phyloP scores from a whole-genome alignment of 2,888 invertebrate genomes.

The Dryadula phaetusa region DNA sequence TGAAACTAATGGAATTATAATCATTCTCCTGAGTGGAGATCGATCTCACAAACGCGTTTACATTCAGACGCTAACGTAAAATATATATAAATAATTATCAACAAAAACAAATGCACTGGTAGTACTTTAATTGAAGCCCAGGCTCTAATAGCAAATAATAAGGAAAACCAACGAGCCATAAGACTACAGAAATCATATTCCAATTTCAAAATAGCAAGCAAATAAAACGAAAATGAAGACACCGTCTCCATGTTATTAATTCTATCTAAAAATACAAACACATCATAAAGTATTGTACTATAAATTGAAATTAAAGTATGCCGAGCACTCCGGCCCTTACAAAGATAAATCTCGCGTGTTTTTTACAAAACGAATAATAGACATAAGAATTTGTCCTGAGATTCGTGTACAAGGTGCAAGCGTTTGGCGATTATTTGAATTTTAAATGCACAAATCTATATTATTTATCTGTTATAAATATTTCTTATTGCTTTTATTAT shows the following conservation, averaged over 20 bases:
- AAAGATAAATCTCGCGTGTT: slow-evolving; percentile 74
- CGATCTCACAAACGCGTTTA: too few relatives aligned
- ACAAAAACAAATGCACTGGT: too few relatives aligned
- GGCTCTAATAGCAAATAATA: background rate
- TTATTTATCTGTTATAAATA: too few relatives aligned
- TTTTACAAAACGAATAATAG: slow-evolving; percentile 74
- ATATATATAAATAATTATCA: too few relatives aligned
- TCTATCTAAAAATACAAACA: slow-evolving; percentile 64
- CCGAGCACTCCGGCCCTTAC: slow-evolving; percentile 65
- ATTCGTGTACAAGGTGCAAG: slow-evolving; percentile 55
- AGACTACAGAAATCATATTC: background rate
- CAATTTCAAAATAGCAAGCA: slow-evolving; percentile 7
- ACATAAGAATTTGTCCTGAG: slow-evolving; percentile 58
- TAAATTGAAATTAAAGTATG: slow-evolving; percentile 83
- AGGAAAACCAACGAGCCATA: background rate
- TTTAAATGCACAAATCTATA: too few relatives aligned
- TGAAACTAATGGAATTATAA: too few relatives aligned
- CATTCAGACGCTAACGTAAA: too few relatives aligned
- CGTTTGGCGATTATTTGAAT: slow-evolving; percentile 22
- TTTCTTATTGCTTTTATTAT: too few relatives aligned
- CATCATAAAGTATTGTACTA: slow-evolving; percentile 65
- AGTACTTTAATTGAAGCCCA: background rate
- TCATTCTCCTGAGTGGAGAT: too few relatives aligned
- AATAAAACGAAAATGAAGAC: slow-evolving; percentile 11
- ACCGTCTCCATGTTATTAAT: slow-evolving; percentile 58